Evolutionary conservation across 2,797 vertebrate genomes (phyloP), one percentile per base, ranked within the genome.

Genomic region (Acrossocheilus wenchowensis): DNA sequence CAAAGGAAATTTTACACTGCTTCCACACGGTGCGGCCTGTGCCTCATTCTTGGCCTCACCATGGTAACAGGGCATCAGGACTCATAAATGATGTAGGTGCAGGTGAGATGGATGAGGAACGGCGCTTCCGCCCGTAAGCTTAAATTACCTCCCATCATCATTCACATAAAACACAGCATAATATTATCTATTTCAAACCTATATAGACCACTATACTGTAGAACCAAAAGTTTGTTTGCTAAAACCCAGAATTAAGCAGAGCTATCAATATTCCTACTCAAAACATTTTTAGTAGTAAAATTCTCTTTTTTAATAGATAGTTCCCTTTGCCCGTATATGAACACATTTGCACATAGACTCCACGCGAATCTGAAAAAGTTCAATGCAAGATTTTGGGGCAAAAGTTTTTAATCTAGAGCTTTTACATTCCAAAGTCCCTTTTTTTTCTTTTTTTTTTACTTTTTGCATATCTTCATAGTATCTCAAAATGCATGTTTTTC

Each of bases 21-120:
- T 83, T 83, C 54, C 39, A 79, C 60, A n/a, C 79, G 85, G 83
- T 72, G 86, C n/a, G 66, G 87, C 36, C 66, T 85, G 72, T 83
- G 69, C 78, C 85, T 84, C 81, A 85, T 68, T 62, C 77, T 88
- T 84, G 89, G 74, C 84, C 81, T 94, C 91, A 83, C 94, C 90
- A 94, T 94, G 92, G 95, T 94, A 93, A 95, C 94, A 89, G 90
- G 94, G 94, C 92, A 92, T 90, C 91, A 45, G 21, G 84, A 45
- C 92, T 95, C 93, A 95, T 96, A 90, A 96, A 96, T 95, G 91
- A 96, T 96, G 93, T 89, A 96, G 89, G 92, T 92, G 82, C 90
- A 93, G 91, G 94, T 95, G 92, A 95, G 94, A 94, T 92, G 93
- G 92, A 94, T 92, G 91, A 95, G 94, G 93, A 95, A 92, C 89